phyloP scores from a whole-genome alignment of 1,140 invertebrate genomes.

The Piezodorus guildinii region DNA sequence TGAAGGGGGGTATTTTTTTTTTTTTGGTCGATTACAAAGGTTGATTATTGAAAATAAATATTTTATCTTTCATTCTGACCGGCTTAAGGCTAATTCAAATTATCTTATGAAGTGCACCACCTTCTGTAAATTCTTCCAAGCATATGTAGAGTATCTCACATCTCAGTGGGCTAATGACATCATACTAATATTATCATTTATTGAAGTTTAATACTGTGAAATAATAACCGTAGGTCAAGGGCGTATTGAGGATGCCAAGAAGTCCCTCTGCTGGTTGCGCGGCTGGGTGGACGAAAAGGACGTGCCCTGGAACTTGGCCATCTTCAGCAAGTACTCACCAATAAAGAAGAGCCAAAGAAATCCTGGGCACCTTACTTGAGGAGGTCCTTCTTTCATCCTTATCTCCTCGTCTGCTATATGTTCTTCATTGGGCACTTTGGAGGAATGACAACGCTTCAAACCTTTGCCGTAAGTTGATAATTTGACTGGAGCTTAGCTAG shows the following conservation, averaged over 20 bases:
- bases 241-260: slow-evolving; percentile 37
- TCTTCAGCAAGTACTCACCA: slow-evolving; percentile 33
- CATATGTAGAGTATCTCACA: too few relatives aligned
- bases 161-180: too few relatives aligned
- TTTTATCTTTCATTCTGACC: too few relatives aligned
- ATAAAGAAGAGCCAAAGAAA: slow-evolving; percentile 26
- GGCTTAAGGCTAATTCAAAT: too few relatives aligned
- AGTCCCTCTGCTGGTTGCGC: slow-evolving; percentile 48
- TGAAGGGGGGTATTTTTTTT: too few relatives aligned
- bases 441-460: slow-evolving; percentile 55
- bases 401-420: slow-evolving; percentile 44
- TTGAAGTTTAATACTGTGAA: too few relatives aligned
- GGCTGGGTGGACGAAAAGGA: slow-evolving; percentile 45
- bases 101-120: too few relatives aligned
- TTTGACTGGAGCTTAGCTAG: too few relatives aligned
- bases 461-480: slow-evolving; percentile 46
- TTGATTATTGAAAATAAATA: too few relatives aligned
- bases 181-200: too few relatives aligned
- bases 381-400: slow-evolving; percentile 48
- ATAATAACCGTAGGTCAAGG: slow-evolving; percentile 29
- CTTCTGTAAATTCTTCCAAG: too few relatives aligned
- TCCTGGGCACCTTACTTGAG: slow-evolving; percentile 35
- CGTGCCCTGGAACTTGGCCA: slow-evolving; percentile 44
- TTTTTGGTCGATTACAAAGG: too few relatives aligned
- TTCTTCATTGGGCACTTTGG: slow-evolving; percentile 61